These are phyloP conservation scores for Coranthus polyacanthus DNA, from an alignment of 2,797 vertebrate genomes.

Conservation along the genomic window DNA sequence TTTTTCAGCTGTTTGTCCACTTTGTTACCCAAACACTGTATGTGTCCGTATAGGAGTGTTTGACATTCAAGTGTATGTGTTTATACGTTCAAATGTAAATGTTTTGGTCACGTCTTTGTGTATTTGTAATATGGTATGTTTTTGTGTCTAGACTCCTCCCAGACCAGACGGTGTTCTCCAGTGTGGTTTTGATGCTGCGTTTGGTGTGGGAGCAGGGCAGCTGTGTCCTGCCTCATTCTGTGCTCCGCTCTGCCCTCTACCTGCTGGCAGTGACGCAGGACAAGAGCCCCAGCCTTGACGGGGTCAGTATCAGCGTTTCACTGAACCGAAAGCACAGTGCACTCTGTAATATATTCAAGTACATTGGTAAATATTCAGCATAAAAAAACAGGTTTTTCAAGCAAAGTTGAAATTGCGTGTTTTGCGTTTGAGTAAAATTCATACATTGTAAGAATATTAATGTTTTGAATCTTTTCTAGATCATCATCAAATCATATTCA, in stretches of 20 bases:
- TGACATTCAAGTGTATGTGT: conserved; percentile 22
- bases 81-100: conserved; percentile 22
- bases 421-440: neutral
- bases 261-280: conserved; percentile 91
- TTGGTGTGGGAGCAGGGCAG: conserved; percentile 86
- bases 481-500: neutral
- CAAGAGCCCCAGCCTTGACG: conserved; percentile 79
- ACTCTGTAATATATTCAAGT: neutral
- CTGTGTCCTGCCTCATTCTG: conserved; percentile 73
- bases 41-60: conserved; percentile 22
- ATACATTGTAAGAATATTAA: neutral
- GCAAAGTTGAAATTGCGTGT: neutral
- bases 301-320: conserved; percentile 76
- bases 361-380: neutral
- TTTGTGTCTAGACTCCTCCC: conserved; percentile 87
- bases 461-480: neutral
- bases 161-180: conserved; percentile 87
- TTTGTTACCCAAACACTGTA: conserved; percentile 34
- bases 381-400: neutral
- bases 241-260: conserved; percentile 90
- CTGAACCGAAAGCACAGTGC: neutral
- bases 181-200: conserved; percentile 85
- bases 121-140: neutral
- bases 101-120: conserved; percentile 17
- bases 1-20: conserved; percentile 27